Percentiles rank a stretch among this genome's conserved stretches.
Evolutionary conservation across 2,113 vertebrate species (phyloP).

Genomic region (Scomber colias): DNA sequence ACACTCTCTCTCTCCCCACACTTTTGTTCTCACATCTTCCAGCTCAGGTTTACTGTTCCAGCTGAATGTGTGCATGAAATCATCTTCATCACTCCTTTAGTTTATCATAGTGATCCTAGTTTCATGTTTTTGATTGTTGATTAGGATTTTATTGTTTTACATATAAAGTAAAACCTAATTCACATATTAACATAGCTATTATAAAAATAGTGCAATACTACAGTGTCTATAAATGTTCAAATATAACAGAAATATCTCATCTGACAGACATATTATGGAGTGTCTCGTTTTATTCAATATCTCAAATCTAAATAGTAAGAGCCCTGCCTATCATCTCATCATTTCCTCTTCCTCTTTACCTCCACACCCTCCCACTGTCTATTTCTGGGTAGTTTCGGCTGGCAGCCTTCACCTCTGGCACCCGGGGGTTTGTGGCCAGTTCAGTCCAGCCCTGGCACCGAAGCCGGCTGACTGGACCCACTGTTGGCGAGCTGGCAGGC

Average conservation of each 20-base stretch:
- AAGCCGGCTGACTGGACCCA: conserved; percentile 19
- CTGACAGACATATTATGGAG: no score
- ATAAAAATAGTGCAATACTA: no score
- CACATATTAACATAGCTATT: no score
- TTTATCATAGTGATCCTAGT: no score
- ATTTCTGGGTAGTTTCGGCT: conserved; percentile 5
- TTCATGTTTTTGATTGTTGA: neutral
- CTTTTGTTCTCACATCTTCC: no score
- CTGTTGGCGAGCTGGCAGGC: conserved; percentile 28
- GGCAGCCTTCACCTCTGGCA: conserved; percentile 16
- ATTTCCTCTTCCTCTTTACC: neutral
- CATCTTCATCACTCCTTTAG: no score
- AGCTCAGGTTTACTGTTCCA: no score
- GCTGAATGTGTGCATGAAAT: no score
- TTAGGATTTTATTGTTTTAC: no score
- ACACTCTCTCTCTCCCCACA: neutral
- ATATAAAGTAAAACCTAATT: neutral
- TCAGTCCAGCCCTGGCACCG: conserved; percentile 21
- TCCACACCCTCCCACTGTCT: neutral
- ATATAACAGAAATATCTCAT: no score
- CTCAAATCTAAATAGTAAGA: neutral
- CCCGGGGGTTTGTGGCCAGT: conserved; percentile 9
- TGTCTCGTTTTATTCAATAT: no score
- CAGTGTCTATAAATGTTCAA: no score
- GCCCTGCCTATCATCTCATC: neutral